Evolutionary conservation across 2,113 vertebrate species (phyloP).

Genomic region (Herpailurus yagouaroundi): DNA sequence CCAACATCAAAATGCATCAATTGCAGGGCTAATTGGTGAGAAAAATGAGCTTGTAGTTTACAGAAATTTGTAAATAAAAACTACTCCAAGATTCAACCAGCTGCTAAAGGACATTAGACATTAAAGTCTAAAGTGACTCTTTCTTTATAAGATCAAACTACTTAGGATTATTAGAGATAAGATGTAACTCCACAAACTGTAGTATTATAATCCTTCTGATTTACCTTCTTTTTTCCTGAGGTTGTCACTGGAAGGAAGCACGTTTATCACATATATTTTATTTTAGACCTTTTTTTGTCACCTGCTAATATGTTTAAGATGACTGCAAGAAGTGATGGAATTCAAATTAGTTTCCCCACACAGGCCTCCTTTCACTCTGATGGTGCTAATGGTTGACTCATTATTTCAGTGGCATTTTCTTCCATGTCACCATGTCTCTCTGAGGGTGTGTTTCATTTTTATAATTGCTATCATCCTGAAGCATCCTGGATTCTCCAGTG

Average conservation of each 20-base stretch:
- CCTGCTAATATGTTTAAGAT: conserved; percentile 45
- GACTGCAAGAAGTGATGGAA: conserved; percentile 49
- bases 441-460: conserved; percentile 60
- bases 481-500: conserved; percentile 8
- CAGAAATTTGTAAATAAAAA: conserved; percentile 31
- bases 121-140: not conserved
- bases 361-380: conserved; percentile 10
- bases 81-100: not conserved
- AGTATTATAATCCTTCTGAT: not conserved
- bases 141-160: not conserved
- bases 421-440: conserved; percentile 35
- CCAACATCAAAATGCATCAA: not conserved
- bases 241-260: not conserved
- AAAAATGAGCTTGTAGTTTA: conserved; percentile 41
- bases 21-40: not conserved
- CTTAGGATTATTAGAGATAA: not conserved
- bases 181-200: not conserved
- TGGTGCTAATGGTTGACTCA: conserved; percentile 52
- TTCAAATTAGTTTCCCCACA: conserved; percentile 48
- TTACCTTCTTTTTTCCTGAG: not conserved
- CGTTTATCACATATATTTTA: conserved; percentile 45
- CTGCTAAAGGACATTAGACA: not conserved
- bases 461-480: conserved; percentile 59
- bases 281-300: conserved; percentile 65
- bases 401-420: conserved; percentile 67